Conservation (phyloP, 1,140 invertebrate genomes). For the Sesamia nonagrioides region DNA sequence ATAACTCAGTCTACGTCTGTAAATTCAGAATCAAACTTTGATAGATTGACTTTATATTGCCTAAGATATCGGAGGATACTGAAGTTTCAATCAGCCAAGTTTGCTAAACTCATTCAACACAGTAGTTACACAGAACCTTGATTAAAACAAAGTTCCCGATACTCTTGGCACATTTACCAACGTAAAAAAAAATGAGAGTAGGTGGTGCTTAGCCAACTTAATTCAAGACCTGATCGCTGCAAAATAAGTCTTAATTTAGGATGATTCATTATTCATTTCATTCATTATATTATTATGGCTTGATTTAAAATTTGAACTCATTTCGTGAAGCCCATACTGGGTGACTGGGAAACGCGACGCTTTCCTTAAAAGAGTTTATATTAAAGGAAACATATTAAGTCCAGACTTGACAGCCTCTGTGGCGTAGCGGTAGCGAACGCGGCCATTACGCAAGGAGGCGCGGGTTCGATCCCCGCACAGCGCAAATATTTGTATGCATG, state of each 20-base stretch:
- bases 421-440: too few relatives aligned
- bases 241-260: slow-evolving; percentile 1
- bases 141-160: slow-evolving; percentile 22
- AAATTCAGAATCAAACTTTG: neutral
- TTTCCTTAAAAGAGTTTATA: too few relatives aligned
- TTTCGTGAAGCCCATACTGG: neutral
- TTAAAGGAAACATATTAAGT: too few relatives aligned
- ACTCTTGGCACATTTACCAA: neutral
- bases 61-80: neutral
- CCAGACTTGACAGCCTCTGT: too few relatives aligned
- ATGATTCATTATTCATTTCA: too few relatives aligned
- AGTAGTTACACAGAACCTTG: neutral
- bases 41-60: slow-evolving; percentile 21
- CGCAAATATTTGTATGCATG: too few relatives aligned
- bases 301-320: neutral
- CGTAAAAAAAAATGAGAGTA: neutral
- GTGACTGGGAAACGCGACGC: too few relatives aligned
- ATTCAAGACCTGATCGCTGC: neutral
- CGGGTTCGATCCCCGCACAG: too few relatives aligned
- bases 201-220: neutral
- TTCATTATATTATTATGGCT: too few relatives aligned
- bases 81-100: slow-evolving; percentile 5
- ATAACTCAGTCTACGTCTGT: neutral
- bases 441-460: too few relatives aligned
- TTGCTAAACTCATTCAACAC: neutral